Percentiles rank a stretch among this genome's conserved stretches.
phyloP scores from a whole-genome alignment of 2,113 vertebrate species.

The Chaetodon auriga region DNA sequence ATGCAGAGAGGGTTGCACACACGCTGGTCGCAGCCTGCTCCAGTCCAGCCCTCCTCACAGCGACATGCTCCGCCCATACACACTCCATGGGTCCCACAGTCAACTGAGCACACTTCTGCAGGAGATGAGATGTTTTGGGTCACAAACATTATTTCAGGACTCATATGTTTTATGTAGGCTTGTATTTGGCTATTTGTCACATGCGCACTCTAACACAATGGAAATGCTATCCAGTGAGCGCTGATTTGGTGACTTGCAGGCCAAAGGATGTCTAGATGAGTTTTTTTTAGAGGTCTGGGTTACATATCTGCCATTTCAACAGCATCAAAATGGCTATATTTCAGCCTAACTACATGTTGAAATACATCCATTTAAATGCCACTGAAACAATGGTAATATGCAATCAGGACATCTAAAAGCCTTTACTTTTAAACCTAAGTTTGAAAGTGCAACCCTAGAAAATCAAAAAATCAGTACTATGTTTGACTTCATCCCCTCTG shows the following conservation, averaged over 20 bases:
- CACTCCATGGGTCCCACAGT: constrained; percentile 98
- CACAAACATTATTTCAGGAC: neutral
- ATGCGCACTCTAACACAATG: neutral
- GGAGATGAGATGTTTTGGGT: constrained; percentile 6
- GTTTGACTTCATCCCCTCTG: neutral
- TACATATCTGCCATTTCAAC: neutral
- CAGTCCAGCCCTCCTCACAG: constrained; percentile 99
- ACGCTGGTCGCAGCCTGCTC: constrained; percentile 95
- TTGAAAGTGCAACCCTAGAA: neutral
- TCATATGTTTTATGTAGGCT: neutral
- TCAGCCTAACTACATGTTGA: neutral
- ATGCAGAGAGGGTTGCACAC: constrained; percentile 98
- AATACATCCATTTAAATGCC: neutral
- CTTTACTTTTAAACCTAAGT: neutral
- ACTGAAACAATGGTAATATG: neutral
- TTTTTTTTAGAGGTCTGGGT: neutral
- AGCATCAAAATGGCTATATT: neutral
- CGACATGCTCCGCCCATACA: constrained; percentile 96
- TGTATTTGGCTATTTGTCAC: neutral
- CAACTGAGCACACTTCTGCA: constrained; percentile 97
- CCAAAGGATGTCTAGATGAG: neutral
- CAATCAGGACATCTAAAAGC: neutral
- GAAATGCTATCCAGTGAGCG: neutral
- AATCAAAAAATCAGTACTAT: neutral
- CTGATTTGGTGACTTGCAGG: neutral